A percentile compares a stretch with the other conserved stretches of the same genome.
Evolutionary conservation across 2,888 invertebrate genomes (phyloP).

Genomic region (Operophtera brumata): DNA sequence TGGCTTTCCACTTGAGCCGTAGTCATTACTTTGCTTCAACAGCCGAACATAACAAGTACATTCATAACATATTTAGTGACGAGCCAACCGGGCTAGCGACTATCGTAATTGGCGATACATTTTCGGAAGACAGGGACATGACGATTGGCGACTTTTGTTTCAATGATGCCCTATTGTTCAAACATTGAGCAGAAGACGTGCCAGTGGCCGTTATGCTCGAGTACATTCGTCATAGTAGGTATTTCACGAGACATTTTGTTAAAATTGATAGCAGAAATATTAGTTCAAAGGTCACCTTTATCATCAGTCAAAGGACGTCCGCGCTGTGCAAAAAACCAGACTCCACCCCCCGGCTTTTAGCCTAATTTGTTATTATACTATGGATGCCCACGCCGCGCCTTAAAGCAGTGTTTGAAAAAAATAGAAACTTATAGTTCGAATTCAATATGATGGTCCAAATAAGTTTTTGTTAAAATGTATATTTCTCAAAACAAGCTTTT

Average conservation of each 20-base stretch:
- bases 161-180: too few relatives aligned
- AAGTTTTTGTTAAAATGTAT: too few relatives aligned
- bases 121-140: slow-evolving; percentile 3
- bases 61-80: not conserved
- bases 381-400: not conserved
- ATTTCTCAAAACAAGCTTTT: too few relatives aligned
- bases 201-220: not conserved
- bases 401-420: not conserved
- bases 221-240: not conserved
- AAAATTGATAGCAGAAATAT: not conserved
- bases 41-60: not conserved
- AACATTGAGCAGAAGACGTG: too few relatives aligned
- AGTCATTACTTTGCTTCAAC: too few relatives aligned
- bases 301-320: not conserved
- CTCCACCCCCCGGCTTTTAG: not conserved
- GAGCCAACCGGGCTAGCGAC: not conserved
- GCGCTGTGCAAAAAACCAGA: not conserved
- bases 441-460: not conserved
- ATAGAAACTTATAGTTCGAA: too few relatives aligned
- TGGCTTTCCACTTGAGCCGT: too few relatives aligned
- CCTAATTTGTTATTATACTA: not conserved
- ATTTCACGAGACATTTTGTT: not conserved
- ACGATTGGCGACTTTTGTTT: too few relatives aligned
- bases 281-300: not conserved
- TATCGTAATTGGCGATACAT: slow-evolving; percentile 10